Percentiles rank a stretch among this genome's conserved stretches.
These are phyloP conservation scores for Hylaeus anthracinus DNA, from an alignment of 1,140 invertebrate genomes.

Conservation along the genomic window DNA sequence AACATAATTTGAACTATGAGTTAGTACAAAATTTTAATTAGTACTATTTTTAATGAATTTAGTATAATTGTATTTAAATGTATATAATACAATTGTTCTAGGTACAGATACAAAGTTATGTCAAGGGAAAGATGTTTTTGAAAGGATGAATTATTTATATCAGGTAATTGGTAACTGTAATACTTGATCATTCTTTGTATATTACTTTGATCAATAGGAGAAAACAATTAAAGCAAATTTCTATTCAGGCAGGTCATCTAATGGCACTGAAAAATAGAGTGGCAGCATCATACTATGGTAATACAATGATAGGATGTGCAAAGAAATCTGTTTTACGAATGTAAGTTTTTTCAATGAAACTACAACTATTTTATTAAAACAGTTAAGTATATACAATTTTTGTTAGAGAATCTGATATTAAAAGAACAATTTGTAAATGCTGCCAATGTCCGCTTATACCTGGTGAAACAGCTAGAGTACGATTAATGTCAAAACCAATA, in stretches of 20 bases:
- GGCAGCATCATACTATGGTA: slow-evolving; percentile 72
- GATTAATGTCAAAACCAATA: slow-evolving; percentile 71
- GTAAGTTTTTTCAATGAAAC: slow-evolving; percentile 62
- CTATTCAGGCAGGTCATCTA: slow-evolving; percentile 69
- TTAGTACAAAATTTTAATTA: no score
- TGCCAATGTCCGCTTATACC: slow-evolving; percentile 77
- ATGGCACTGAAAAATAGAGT: slow-evolving; percentile 66
- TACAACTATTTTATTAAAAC: slow-evolving; percentile 6
- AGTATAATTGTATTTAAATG: neutral
- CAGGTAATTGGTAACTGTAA: slow-evolving; percentile 72
- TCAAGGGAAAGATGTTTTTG: slow-evolving; percentile 77
- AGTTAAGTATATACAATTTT: neutral
- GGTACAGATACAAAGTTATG: slow-evolving; percentile 66
- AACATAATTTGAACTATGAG: no score
- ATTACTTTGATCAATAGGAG: neutral
- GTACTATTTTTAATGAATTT: no score
- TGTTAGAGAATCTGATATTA: slow-evolving; percentile 74
- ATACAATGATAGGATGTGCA: slow-evolving; percentile 72
- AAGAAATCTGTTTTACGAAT: slow-evolving; percentile 75
- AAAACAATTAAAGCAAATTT: neutral
- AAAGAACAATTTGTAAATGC: slow-evolving; percentile 75
- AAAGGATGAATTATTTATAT: slow-evolving; percentile 78
- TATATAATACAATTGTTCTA: slow-evolving; percentile 25
- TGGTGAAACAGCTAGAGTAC: slow-evolving; percentile 75
- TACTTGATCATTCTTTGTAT: slow-evolving; percentile 22